Evolutionary conservation across 2,888 invertebrate genomes (phyloP).

Genomic region (Elegia similella): DNA sequence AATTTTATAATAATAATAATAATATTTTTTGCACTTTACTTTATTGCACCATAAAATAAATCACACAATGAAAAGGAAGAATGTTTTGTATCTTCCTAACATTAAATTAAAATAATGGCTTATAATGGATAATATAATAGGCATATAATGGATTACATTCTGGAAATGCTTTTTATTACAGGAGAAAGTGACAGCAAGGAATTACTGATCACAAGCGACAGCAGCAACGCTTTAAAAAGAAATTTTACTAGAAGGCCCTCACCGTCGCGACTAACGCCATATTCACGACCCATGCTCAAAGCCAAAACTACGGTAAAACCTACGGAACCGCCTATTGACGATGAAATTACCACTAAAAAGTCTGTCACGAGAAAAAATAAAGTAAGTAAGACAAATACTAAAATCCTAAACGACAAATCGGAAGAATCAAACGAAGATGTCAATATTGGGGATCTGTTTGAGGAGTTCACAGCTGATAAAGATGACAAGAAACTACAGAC

Average conservation of each 20-base stretch:
- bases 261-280: constrained; percentile 57
- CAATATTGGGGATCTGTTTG: constrained; percentile 52
- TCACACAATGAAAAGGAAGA: no score
- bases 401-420: constrained; percentile 5
- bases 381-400: constrained; percentile 20
- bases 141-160: neutral
- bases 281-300: constrained; percentile 40
- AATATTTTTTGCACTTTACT: no score
- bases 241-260: constrained; percentile 65
- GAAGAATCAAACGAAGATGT: constrained; percentile 43
- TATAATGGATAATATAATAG: no score
- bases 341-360: constrained; percentile 11
- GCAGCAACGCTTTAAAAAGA: constrained; percentile 54
- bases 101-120: no score
- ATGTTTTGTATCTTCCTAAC: no score
- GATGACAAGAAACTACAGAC: constrained; percentile 16
- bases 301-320: constrained; percentile 21
- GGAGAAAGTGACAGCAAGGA: constrained; percentile 83
- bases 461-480: constrained; percentile 43
- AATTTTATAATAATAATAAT: no score
- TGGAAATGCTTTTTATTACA: constrained; percentile 32
- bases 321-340: constrained; percentile 13
- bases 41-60: no score
- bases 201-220: constrained; percentile 82
- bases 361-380: constrained; percentile 20